Evolutionary conservation across 1,140 invertebrate species (phyloP).

Genomic region (Cotesia chilonis): DNA sequence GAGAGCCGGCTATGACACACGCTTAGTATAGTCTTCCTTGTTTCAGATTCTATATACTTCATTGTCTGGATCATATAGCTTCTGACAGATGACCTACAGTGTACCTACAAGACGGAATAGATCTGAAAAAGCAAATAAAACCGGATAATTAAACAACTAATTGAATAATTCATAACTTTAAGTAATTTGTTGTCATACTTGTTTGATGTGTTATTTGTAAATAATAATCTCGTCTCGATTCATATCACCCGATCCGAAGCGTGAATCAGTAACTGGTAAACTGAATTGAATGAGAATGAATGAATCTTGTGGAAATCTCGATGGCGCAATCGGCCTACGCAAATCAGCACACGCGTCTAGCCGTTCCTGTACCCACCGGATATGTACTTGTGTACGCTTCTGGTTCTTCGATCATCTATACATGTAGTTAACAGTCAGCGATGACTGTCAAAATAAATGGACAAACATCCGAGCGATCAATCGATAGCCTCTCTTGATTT

Average conservation of each 20-base stretch:
- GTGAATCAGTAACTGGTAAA: no score
- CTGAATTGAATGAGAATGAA: no score
- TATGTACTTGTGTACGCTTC: no score
- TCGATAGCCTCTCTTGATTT: constrained; percentile 25
- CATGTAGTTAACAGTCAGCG: not conserved
- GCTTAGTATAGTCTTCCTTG: not conserved
- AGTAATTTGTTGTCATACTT: not conserved
- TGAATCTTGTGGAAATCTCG: no score
- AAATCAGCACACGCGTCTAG: no score
- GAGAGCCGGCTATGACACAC: not conserved
- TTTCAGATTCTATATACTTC: not conserved
- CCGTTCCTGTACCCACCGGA: no score
- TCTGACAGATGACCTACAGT: not conserved
- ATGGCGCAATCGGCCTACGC: no score
- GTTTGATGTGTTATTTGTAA: not conserved
- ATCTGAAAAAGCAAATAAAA: constrained; percentile 12
- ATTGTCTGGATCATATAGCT: not conserved
- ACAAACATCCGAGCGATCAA: constrained; percentile 31
- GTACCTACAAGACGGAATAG: no score
- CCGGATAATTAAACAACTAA: not conserved
- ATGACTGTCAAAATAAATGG: constrained; percentile 37
- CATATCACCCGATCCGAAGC: no score
- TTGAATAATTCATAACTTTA: constrained; percentile 22
- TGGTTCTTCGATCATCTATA: no score
- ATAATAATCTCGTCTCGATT: not conserved